Base-by-base conservation (phyloP, 2,797 vertebrate species). In the Clamator glandarius region DNA sequence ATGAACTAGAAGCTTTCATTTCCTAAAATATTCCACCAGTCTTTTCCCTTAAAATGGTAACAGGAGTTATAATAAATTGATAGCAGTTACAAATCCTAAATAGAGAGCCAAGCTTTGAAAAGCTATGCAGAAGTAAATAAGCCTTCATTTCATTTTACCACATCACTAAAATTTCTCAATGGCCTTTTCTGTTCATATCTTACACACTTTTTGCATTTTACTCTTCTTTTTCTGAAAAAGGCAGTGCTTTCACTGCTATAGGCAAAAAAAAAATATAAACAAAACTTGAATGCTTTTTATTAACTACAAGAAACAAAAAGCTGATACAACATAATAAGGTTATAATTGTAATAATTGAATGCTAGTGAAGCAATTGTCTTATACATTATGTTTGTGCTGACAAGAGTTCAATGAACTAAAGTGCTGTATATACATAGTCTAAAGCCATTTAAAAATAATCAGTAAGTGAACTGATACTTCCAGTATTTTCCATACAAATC, bases 331-430 rank as follows among this genome's bases (percentile, higher is more conserved):
- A 42, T 80, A 86, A 86, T 78, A 89, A 85, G 84, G 50, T 83
- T 87, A 70, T 91, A 95, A 94, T 85, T 94, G 94, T 80, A 93
- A 92, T 87, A 93, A 96, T 2, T 90, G 91, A 92, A 94, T 85
- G 39, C 50, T 58, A 80, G 64, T 28, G 75, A 85, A 94, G 73
- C 72, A 87, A 82, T 92, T 90, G 89, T 78, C 80, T 91, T 82
- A 59, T 29, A 81, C 63, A 72, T 79, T 51, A 76, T 55, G 33
- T 63, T 92, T 82, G 73, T 66, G 86, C 86, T 84, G 93, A 95
- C 74, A 84, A 84, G 77, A 90, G 81, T 89, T 94, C 93, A 79
- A 73, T 92, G 93, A 87, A 82, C 59, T 79, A 3, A 86, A 96
- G 39, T 84, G 74, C 83, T 86, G 48, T 31, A 91, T 84, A 91